Evolutionary conservation across 1,140 invertebrate species (phyloP).

Genomic region (Hormaphis cornu): DNA sequence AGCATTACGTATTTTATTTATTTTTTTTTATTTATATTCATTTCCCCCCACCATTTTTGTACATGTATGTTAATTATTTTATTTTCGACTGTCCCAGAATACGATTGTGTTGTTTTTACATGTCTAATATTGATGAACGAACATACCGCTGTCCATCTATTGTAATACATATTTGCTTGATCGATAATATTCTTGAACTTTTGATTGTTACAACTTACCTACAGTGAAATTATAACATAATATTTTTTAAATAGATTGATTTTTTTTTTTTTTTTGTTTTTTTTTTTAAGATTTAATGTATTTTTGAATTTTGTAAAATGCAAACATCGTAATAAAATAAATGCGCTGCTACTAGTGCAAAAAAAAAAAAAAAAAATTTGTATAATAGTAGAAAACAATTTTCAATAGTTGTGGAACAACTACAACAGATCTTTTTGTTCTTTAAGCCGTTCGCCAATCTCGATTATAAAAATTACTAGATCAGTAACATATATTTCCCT

Average conservation of each 20-base stretch:
- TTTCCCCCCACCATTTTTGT: slow-evolving; percentile 1
- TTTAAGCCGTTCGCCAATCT: too few species aligned
- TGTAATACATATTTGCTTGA: slow-evolving; percentile 16
- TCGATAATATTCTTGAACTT: neutral
- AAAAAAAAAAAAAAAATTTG: too few species aligned
- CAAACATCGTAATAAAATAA: too few species aligned
- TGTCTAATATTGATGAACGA: slow-evolving; percentile 1
- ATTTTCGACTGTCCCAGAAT: neutral
- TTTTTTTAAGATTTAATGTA: neutral
- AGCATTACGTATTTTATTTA: slow-evolving; percentile 5
- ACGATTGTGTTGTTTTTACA: neutral
- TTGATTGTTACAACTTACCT: slow-evolving; percentile 3
- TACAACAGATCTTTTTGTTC: too few species aligned
- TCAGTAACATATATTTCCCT: too few species aligned
- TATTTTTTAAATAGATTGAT: neutral
- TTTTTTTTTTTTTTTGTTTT: too few species aligned
- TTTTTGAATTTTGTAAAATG: too few species aligned
- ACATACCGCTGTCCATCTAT: slow-evolving; percentile 7
- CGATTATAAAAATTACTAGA: too few species aligned
- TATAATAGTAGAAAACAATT: too few species aligned
- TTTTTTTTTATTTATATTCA: slow-evolving; percentile 1
- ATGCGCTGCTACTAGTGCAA: too few species aligned
- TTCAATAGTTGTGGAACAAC: too few species aligned
- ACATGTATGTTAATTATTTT: slow-evolving; percentile 1
- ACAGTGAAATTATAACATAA: neutral